Evolutionary conservation across 2,888 invertebrate species (phyloP), one percentile per base, ranked within the genome.

Genomic region (Nudaria mundana): DNA sequence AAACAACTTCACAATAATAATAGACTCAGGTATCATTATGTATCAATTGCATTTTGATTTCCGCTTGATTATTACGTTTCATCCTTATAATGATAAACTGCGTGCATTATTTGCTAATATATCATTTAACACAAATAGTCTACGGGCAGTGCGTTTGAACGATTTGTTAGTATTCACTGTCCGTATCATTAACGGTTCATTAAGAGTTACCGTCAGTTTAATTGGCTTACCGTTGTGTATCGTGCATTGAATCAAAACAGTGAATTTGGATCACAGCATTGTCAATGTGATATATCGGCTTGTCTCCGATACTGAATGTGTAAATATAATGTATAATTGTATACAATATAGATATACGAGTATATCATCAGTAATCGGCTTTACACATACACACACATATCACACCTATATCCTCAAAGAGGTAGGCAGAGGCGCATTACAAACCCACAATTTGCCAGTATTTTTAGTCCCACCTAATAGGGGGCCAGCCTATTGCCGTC

Each of bases 161-260:
- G 56, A 66, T 73, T 63, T 70, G 73, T 82, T 78, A 57, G 64
- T 70, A 86, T 81, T 81, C 84, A 58, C 52, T 43, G 46, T 70
- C 68, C 69, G 72, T 63, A 59, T 75, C 70, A 81, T 83, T 81
- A 84, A 84, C 85, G 78, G 85, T 83, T 79, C 79, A 82, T 83
- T 83, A 81, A 74, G 62, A 73, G 70, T 76, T 68, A 72, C 69
- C 68, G 60, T 44, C 65, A 65, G 66, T 70, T 77, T 85, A 85
- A 86, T 86, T 83, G 79, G 74, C 76, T 76, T 73, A 76, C 81
- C 76, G 78, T 81, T 78, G 69, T 58, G 48, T 64, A 65, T 52
- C 81, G 82, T 84, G 85, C 71, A 59, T 72, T 66, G 83, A 82
- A 83, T 85, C 69, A 59, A 62, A 76, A 71, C 52, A 47, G 44